These are phyloP conservation scores for Platycnemis pennipes DNA, from an alignment of 2,888 invertebrate species.

Conservation along the genomic window DNA sequence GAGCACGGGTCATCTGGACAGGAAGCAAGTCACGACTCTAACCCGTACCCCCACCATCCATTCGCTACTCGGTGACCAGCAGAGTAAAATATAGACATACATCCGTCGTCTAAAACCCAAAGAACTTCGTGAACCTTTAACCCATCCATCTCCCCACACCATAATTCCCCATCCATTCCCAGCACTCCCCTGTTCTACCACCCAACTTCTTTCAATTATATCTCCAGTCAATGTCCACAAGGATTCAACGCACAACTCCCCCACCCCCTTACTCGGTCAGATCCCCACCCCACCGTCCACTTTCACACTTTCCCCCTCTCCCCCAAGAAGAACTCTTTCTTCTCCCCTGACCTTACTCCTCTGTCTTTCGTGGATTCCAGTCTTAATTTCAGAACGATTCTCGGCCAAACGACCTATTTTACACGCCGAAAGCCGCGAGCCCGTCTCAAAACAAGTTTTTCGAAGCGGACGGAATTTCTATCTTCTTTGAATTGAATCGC, in stretches of 20 bases:
- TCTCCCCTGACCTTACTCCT: background rate
- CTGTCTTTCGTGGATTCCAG: background rate
- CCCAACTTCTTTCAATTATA: background rate
- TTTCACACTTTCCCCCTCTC: background rate
- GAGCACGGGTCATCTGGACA: too few species aligned
- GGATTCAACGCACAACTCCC: background rate
- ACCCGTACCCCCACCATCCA: too few species aligned
- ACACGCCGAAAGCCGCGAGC: background rate
- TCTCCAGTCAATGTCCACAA: background rate
- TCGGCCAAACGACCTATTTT: background rate
- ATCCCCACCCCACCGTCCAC: background rate
- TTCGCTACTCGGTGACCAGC: too few species aligned
- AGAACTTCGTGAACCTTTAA: too few species aligned
- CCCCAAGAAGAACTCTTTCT: background rate
- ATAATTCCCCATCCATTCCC: too few species aligned
- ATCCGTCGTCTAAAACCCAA: too few species aligned
- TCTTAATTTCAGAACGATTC: background rate
- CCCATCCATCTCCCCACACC: too few species aligned
- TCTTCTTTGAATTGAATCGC: too few species aligned
- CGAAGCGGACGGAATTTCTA: too few species aligned
- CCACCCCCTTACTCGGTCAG: background rate
- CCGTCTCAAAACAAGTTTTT: too few species aligned
- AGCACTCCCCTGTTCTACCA: background rate
- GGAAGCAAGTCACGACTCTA: too few species aligned
- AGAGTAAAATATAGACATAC: too few species aligned